Evolutionary conservation across 2,113 vertebrate species (phyloP).

Genomic region (Oreotrochilus melanogaster): DNA sequence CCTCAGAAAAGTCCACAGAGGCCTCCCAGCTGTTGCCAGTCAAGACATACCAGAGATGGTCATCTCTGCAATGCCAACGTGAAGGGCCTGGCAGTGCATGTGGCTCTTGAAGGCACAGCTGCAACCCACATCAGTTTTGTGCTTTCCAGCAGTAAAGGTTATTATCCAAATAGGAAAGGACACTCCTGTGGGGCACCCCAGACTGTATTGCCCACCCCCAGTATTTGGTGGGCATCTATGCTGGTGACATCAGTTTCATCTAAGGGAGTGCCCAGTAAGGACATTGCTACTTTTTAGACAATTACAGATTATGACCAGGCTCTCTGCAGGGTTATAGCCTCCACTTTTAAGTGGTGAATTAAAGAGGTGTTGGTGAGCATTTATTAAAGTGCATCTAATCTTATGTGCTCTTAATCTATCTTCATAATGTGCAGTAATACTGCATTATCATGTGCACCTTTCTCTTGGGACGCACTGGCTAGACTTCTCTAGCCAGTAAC

Average conservation of each 20-base stretch:
- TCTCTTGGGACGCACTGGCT: neutral
- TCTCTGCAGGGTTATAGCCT: neutral
- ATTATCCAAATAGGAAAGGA: neutral
- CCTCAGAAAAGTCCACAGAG: neutral
- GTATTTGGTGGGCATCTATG: neutral
- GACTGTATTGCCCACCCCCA: neutral
- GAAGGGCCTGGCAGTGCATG: neutral
- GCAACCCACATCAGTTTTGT: neutral
- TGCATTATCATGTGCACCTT: neutral
- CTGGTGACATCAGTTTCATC: neutral
- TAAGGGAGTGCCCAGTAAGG: neutral
- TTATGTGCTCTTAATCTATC: neutral
- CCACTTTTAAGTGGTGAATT: neutral
- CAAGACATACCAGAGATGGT: neutral
- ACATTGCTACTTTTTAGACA: neutral
- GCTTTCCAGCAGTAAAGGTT: neutral
- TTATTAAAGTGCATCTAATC: conserved; percentile 45
- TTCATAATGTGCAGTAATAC: neutral
- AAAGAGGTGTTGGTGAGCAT: neutral
- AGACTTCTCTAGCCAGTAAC: conserved; percentile 5
- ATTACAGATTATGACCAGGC: neutral
- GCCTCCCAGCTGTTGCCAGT: neutral
- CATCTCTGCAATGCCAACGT: accelerated
- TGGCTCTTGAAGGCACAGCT: neutral
- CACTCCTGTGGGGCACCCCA: neutral